A percentile compares a stretch with the other conserved stretches of the same genome.
Evolutionary conservation across 2,113 vertebrate genomes (phyloP).

Genomic region (Oceanodroma tethys): DNA sequence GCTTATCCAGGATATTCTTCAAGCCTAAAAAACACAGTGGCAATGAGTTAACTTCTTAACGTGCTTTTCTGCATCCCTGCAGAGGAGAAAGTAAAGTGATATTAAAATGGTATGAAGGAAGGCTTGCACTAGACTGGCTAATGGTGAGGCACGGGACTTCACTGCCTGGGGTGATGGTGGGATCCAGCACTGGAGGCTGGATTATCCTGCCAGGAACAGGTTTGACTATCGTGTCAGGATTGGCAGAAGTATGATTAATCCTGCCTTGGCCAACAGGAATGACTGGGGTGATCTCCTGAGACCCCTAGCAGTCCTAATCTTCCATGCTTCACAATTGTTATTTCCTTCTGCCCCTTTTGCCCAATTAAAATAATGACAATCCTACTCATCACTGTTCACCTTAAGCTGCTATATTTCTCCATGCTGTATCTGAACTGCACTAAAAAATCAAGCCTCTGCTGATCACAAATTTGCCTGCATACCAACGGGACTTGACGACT

Average conservation of each 20-base stretch:
- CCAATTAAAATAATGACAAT: background rate
- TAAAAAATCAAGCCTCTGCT: background rate
- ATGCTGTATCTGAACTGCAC: background rate
- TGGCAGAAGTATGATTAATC: background rate
- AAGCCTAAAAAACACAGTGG: background rate
- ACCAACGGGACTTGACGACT: background rate
- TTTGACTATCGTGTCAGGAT: background rate
- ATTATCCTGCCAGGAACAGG: background rate
- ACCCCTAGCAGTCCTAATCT: background rate
- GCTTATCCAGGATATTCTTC: background rate
- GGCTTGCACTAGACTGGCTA: background rate
- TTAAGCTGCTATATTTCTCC: background rate
- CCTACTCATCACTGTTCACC: background rate
- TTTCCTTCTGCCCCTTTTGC: background rate
- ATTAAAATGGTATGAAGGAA: background rate
- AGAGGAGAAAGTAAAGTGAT: background rate
- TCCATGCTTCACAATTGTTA: background rate
- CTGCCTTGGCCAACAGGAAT: background rate
- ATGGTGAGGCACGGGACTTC: background rate
- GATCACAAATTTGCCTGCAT: background rate
- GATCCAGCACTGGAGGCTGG: background rate
- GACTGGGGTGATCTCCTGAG: background rate
- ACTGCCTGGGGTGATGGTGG: background rate
- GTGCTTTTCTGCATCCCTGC: background rate
- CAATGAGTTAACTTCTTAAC: accelerated